Percentiles rank a stretch among this genome's conserved stretches.
phyloP scores from a whole-genome alignment of 1,140 invertebrate species.

The Drosophila sulfurigaster region DNA sequence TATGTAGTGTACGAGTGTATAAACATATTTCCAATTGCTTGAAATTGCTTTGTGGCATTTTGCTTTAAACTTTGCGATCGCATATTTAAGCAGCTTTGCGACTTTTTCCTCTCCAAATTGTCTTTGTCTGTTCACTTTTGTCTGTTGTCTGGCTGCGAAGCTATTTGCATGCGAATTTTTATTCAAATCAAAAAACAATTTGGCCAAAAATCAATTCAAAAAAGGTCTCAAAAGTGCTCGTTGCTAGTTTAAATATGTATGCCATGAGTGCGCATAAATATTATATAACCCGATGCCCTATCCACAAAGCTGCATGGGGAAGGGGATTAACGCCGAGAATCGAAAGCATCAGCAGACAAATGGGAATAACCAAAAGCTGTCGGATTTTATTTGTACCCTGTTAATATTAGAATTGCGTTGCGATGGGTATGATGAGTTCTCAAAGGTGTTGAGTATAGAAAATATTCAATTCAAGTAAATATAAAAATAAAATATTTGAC shows the following conservation, averaged over 20 bases:
- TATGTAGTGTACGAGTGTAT: conserved; percentile 16
- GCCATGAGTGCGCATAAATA: conserved; percentile 51
- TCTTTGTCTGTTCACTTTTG: not conserved
- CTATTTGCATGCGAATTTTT: conserved; percentile 54
- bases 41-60: conserved; percentile 35
- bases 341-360: conserved; percentile 73
- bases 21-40: conserved; percentile 31
- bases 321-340: conserved; percentile 70
- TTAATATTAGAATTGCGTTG: not conserved
- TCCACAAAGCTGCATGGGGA: conserved; percentile 6
- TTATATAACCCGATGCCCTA: conserved; percentile 31
- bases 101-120: conserved; percentile 2
- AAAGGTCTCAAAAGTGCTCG: conserved; percentile 47
- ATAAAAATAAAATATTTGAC: too few species aligned
- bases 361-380: conserved; percentile 52
- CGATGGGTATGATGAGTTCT: not conserved
- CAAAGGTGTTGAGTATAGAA: not conserved
- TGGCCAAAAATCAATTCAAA: conserved; percentile 69
- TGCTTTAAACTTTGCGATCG: conserved; percentile 12
- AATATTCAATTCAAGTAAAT: too few species aligned
- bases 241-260: conserved; percentile 49
- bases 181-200: conserved; percentile 73
- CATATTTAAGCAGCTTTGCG: conserved; percentile 37
- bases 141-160: conserved; percentile 7
- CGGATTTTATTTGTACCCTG: not conserved